Evolutionary conservation across 2,797 vertebrate genomes (phyloP).

Genomic region (Knipowitschia caucasica): DNA sequence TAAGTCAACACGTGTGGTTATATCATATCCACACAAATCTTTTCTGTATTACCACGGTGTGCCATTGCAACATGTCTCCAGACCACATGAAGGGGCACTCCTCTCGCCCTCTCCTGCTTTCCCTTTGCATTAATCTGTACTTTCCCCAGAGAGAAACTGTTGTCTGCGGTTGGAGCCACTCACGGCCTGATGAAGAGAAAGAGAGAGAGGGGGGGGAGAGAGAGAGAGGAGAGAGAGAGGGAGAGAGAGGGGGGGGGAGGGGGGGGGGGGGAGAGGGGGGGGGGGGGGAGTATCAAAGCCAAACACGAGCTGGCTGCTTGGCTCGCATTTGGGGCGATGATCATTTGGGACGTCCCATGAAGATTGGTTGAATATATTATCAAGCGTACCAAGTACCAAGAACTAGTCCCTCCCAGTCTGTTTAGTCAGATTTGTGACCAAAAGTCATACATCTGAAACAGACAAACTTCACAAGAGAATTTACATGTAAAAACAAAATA

Average conservation of each 20-base stretch:
- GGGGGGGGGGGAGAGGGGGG: constrained; percentile 17
- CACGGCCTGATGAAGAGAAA: constrained; percentile 31
- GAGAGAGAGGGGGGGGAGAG: constrained; percentile 1
- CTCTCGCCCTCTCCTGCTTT: constrained; percentile 42
- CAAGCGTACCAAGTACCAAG: too few species aligned
- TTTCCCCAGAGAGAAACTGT: constrained; percentile 27
- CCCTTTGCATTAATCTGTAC: constrained; percentile 26
- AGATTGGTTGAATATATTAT: too few species aligned
- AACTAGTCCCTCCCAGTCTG: too few species aligned
- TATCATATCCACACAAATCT: not conserved
- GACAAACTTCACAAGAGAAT: too few species aligned
- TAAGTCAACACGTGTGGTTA: constrained; percentile 10
- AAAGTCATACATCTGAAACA: too few species aligned
- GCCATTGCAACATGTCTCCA: constrained; percentile 31
- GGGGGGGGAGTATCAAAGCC: constrained; percentile 41
- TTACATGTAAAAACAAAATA: too few species aligned
- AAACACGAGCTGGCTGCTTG: constrained; percentile 41
- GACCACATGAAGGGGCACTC: constrained; percentile 48
- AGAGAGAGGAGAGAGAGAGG: constrained; percentile 14
- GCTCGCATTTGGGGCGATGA: constrained; percentile 49
- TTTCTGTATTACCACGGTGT: constrained; percentile 25
- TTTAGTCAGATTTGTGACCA: too few species aligned
- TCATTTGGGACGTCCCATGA: constrained; percentile 4
- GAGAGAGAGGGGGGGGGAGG: constrained; percentile 6
- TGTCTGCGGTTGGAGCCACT: constrained; percentile 35